Conservation (phyloP, 2,888 invertebrate genomes). For the Diaprepes abbreviatus region DNA sequence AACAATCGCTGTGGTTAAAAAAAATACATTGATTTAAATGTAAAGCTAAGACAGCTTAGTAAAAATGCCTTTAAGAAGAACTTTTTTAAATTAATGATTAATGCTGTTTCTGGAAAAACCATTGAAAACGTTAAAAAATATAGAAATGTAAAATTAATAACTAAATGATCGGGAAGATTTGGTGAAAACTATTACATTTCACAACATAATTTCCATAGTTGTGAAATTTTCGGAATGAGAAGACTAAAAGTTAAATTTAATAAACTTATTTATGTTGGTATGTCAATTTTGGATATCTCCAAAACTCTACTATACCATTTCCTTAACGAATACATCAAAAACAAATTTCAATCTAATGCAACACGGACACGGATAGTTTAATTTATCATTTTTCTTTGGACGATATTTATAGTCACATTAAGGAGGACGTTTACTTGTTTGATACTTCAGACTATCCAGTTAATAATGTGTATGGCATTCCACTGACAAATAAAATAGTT, state of each 20-base stretch:
- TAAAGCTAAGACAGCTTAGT: no score
- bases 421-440: conserved; percentile 40
- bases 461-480: conserved; percentile 56
- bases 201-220: no score
- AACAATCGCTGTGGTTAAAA: no score
- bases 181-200: no score
- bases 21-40: no score
- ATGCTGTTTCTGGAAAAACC: no score
- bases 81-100: no score
- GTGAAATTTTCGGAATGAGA: no score
- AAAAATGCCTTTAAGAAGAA: no score
- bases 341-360: conserved; percentile 38
- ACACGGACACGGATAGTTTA: conserved; percentile 45
- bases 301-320: conserved; percentile 52
- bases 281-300: conserved; percentile 52
- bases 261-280: conserved; percentile 54
- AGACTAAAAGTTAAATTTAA: conserved; percentile 39
- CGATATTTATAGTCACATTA: conserved; percentile 45
- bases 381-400: conserved; percentile 35
- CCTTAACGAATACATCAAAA: conserved; percentile 51
- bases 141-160: no score
- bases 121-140: no score
- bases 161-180: no score
- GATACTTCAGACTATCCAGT: conserved; percentile 55
- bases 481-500: conserved; percentile 58